phyloP scores from a whole-genome alignment of 2,888 invertebrate genomes.

The Campaea margaritaria region DNA sequence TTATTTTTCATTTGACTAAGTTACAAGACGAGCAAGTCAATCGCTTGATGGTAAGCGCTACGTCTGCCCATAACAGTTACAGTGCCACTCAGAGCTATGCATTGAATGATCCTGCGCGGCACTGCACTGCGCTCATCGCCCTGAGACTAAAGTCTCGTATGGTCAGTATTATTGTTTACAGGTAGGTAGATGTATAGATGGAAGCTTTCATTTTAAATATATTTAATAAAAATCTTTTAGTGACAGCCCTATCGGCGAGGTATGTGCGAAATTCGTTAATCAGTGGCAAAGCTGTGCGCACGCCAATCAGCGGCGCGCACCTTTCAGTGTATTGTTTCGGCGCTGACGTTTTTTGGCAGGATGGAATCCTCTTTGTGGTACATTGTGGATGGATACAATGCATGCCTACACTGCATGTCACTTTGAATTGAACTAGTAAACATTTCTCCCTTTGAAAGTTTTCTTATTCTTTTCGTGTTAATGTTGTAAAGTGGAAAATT shows the following conservation, averaged over 20 bases:
- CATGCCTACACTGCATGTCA: neutral
- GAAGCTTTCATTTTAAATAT: too few relatives aligned
- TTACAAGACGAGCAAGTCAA: too few relatives aligned
- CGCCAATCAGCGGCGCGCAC: conserved; percentile 60
- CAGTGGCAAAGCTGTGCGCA: conserved; percentile 55
- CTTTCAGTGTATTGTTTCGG: conserved; percentile 50
- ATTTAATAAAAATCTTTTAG: neutral
- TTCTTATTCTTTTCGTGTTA: neutral
- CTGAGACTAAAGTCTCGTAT: too few relatives aligned
- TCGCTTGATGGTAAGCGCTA: too few relatives aligned
- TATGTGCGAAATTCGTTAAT: conserved; percentile 67
- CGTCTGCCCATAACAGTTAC: too few relatives aligned
- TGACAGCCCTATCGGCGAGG: conserved; percentile 45
- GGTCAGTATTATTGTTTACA: too few relatives aligned
- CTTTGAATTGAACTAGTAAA: neutral
- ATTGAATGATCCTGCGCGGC: too few relatives aligned
- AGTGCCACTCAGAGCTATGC: too few relatives aligned
- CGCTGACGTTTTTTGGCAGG: conserved; percentile 41
- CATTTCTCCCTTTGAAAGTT: neutral
- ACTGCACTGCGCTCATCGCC: too few relatives aligned
- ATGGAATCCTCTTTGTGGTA: conserved; percentile 31
- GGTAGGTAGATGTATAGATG: too few relatives aligned
- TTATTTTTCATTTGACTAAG: too few relatives aligned
- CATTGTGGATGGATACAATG: conserved; percentile 2
- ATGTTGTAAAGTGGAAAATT: too few relatives aligned